Conservation (phyloP, 2,113 vertebrate genomes). For the Phaethornis superciliosus region DNA sequence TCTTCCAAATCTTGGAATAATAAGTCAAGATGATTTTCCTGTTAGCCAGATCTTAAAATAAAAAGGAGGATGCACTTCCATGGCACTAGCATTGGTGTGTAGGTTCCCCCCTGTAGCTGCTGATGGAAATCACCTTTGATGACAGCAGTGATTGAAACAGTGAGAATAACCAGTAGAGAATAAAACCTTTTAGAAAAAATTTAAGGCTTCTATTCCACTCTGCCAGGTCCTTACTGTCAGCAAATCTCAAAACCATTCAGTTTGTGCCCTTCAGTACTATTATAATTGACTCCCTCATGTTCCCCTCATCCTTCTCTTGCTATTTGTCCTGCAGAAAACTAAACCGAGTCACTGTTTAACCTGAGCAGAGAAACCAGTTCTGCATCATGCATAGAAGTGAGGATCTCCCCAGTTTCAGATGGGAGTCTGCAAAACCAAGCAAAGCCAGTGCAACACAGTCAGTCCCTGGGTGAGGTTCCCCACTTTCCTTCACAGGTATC, state of each 20-base stretch:
- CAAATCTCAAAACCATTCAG: neutral
- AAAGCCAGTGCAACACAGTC: neutral
- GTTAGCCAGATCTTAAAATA: neutral
- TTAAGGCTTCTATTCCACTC: neutral
- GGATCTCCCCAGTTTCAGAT: neutral
- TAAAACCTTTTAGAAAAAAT: neutral
- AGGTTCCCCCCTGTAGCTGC: neutral
- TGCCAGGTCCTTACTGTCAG: neutral
- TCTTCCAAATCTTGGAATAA: neutral
- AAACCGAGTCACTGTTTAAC: neutral
- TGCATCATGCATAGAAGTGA: fast-evolving
- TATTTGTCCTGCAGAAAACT: neutral
- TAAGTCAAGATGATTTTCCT: neutral
- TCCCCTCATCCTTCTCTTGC: neutral
- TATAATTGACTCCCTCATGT: neutral
- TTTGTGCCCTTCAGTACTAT: neutral
- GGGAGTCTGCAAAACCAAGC: neutral
- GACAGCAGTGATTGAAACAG: neutral
- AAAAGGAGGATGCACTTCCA: neutral
- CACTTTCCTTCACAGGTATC: neutral
- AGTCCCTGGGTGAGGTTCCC: fast-evolving
- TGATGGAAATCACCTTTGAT: neutral
- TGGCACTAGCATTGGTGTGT: neutral
- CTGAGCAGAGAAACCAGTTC: neutral
- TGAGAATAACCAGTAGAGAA: neutral